Conservation (phyloP, 2,888 invertebrate genomes). For the Chouioia cunea region DNA sequence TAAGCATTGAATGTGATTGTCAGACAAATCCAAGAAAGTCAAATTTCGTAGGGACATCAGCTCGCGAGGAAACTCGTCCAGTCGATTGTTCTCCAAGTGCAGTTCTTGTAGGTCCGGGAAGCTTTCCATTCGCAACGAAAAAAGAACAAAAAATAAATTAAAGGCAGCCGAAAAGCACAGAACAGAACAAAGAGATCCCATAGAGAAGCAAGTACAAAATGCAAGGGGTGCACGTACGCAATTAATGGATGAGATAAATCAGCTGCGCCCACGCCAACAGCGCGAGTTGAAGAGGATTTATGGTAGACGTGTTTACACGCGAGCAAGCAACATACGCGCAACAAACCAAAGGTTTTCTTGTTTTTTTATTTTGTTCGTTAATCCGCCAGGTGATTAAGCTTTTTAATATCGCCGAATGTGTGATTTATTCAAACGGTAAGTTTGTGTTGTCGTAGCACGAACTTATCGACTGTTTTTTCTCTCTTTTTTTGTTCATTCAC, state of each 20-base stretch:
- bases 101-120: constrained; percentile 60
- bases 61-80: constrained; percentile 74
- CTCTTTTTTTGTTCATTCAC: neutral
- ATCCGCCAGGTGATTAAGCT: neutral
- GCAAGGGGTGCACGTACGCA: constrained; percentile 26
- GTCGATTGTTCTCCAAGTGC: constrained; percentile 71
- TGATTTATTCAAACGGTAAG: neutral
- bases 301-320: constrained; percentile 15
- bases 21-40: constrained; percentile 77
- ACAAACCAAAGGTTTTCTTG: neutral
- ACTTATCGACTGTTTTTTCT: neutral
- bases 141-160: constrained; percentile 6
- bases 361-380: neutral
- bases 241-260: constrained; percentile 46
- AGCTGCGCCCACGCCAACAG: constrained; percentile 6
- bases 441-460: neutral
- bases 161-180: neutral
- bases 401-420: neutral
- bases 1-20: constrained; percentile 76
- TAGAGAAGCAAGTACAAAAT: constrained; percentile 5
- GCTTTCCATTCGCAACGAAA: constrained; percentile 48
- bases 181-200: neutral
- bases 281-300: constrained; percentile 38
- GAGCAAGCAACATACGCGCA: neutral
- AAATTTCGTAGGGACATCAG: constrained; percentile 74